phyloP scores from a whole-genome alignment of 2,113 vertebrate species.

The Oncorhynchus tshawytscha region DNA sequence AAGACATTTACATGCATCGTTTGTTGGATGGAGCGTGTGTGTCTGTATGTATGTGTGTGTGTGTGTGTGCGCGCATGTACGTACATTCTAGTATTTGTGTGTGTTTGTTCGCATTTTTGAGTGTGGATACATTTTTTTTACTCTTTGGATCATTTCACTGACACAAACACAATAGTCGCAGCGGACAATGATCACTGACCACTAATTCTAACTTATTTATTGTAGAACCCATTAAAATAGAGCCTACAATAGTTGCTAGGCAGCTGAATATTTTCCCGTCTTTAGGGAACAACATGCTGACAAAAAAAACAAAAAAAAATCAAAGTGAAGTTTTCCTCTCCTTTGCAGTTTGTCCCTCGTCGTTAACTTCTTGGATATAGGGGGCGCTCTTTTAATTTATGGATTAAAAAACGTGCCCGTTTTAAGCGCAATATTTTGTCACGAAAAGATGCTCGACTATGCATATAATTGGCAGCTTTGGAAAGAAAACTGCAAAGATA shows the following conservation, averaged over 20 bases:
- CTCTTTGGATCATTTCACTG: neutral
- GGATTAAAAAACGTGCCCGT: too few relatives aligned
- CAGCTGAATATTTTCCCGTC: neutral
- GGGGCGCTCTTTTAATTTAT: too few relatives aligned
- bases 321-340: conserved; percentile 3
- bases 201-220: neutral
- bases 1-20: conserved; percentile 14
- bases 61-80: conserved; percentile 4
- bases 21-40: conserved; percentile 2
- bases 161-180: neutral
- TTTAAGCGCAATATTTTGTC: too few relatives aligned
- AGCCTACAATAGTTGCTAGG: neutral
- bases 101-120: neutral
- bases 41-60: neutral
- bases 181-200: neutral
- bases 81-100: neutral
- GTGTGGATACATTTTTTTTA: neutral
- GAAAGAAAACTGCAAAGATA: too few relatives aligned
- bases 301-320: too few relatives aligned
- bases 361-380: too few relatives aligned
- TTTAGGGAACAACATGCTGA: neutral
- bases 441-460: too few relatives aligned
- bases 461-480: too few relatives aligned
- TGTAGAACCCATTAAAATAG: neutral
- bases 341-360: conserved; percentile 18